Percentiles rank a stretch among this genome's conserved stretches.
Conservation (phyloP, 2,113 vertebrate genomes). For the Arizona elegans region DNA sequence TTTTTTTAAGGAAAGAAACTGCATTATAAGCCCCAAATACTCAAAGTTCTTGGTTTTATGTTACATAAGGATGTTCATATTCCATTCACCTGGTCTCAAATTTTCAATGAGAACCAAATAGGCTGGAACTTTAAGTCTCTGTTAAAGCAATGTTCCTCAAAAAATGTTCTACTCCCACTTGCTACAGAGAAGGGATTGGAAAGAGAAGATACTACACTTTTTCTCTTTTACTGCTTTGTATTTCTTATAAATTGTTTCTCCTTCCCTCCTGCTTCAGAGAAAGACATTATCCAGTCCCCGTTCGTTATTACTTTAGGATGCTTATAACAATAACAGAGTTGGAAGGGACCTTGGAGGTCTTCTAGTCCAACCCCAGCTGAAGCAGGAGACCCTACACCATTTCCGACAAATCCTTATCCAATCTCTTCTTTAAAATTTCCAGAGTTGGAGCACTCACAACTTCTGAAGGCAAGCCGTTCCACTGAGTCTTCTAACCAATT, state of each 20-base stretch:
- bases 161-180: neutral
- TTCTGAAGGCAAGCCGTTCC: neutral
- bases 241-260: neutral
- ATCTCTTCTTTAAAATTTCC: neutral
- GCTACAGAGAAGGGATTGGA: neutral
- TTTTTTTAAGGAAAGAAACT: neutral
- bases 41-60: neutral
- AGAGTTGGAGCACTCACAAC: neutral
- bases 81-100: neutral
- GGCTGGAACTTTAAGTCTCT: neutral
- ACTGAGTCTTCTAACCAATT: neutral
- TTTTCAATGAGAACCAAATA: neutral
- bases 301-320: neutral
- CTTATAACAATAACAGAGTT: neutral
- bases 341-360: neutral
- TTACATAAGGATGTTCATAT: neutral
- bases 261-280: neutral
- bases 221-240: neutral
- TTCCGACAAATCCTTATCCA: neutral
- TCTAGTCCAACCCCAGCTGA: neutral
- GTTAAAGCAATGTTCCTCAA: neutral
- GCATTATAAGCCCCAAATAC: neutral
- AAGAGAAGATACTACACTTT: neutral
- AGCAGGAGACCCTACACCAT: neutral
- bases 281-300: neutral